phyloP scores from a whole-genome alignment of 2,113 vertebrate genomes.

The Anhinga anhinga region DNA sequence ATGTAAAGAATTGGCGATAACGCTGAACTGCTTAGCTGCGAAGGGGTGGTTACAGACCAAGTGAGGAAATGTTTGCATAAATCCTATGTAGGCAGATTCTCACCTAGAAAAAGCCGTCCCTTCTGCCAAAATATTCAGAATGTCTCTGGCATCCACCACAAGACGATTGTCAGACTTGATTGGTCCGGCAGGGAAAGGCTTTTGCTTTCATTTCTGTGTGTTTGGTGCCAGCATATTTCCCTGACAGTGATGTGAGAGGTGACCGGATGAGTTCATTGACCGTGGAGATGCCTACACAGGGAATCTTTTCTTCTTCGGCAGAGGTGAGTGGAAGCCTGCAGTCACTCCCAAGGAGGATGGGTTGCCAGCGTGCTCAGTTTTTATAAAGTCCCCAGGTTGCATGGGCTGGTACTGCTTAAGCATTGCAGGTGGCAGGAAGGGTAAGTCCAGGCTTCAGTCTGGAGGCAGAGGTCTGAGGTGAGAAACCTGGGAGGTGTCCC shows the following conservation, averaged over 20 bases:
- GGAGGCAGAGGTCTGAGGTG: background rate
- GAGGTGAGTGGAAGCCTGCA: slow-evolving; percentile 41
- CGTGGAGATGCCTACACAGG: background rate
- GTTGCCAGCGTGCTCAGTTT: background rate
- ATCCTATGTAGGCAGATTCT: slow-evolving; percentile 58
- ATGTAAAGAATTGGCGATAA: slow-evolving; percentile 15
- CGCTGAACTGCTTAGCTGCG: background rate
- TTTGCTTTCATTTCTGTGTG: background rate
- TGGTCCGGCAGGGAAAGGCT: background rate
- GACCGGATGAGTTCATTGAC: background rate
- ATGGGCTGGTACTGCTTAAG: background rate
- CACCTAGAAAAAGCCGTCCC: slow-evolving; percentile 11
- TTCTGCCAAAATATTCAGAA: slow-evolving; percentile 58
- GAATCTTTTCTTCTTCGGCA: background rate
- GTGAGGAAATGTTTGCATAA: slow-evolving; percentile 59
- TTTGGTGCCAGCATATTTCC: background rate
- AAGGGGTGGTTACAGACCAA: slow-evolving; percentile 51
- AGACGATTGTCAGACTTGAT: slow-evolving; percentile 39
- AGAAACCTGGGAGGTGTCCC: background rate
- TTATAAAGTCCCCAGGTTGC: background rate
- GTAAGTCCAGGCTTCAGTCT: background rate
- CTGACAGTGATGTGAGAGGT: background rate
- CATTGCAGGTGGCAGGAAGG: background rate
- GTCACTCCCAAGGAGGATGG: background rate
- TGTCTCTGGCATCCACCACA: slow-evolving; percentile 19